These are phyloP conservation scores for Parotia lawesii DNA, from an alignment of 2,113 vertebrate genomes.

Conservation along the genomic window DNA sequence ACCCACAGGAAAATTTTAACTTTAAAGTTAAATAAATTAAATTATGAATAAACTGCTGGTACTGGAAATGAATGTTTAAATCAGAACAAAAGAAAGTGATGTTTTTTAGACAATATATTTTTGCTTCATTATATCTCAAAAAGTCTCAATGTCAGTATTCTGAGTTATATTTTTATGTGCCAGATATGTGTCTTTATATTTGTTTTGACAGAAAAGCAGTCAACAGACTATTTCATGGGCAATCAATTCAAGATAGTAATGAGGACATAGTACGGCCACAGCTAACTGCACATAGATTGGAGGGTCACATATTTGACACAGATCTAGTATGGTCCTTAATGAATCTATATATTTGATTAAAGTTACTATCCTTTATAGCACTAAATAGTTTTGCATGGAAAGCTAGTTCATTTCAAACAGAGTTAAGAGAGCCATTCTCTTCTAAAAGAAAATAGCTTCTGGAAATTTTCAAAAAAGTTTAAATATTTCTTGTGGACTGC, in stretches of 20 bases:
- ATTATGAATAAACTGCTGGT: not conserved
- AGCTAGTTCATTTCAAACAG: slow-evolving; percentile 44
- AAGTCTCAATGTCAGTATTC: slow-evolving; percentile 23
- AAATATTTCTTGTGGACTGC: not conserved
- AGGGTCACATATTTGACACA: slow-evolving; percentile 72
- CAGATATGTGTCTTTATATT: slow-evolving; percentile 72
- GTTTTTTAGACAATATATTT: not conserved
- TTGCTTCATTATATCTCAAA: not conserved
- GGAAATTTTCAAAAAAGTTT: slow-evolving; percentile 15
- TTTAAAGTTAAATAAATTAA: not conserved
- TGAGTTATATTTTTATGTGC: slow-evolving; percentile 67
- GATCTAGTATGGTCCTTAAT: slow-evolving; percentile 69
- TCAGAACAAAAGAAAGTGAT: not conserved
- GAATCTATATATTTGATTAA: slow-evolving; percentile 75
- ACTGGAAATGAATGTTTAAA: not conserved
- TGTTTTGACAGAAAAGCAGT: slow-evolving; percentile 78
- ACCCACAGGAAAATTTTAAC: not conserved
- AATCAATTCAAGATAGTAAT: slow-evolving; percentile 79
- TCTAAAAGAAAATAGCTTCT: not conserved
- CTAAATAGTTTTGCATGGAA: slow-evolving; percentile 66
- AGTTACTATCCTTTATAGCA: slow-evolving; percentile 69
- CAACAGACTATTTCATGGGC: slow-evolving; percentile 78
- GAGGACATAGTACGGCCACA: slow-evolving; percentile 68
- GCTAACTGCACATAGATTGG: slow-evolving; percentile 74
- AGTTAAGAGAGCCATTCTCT: slow-evolving; percentile 1